These are phyloP conservation scores for Lepidurus apus DNA, from an alignment of 1,140 invertebrate species.

Conservation along the genomic window DNA sequence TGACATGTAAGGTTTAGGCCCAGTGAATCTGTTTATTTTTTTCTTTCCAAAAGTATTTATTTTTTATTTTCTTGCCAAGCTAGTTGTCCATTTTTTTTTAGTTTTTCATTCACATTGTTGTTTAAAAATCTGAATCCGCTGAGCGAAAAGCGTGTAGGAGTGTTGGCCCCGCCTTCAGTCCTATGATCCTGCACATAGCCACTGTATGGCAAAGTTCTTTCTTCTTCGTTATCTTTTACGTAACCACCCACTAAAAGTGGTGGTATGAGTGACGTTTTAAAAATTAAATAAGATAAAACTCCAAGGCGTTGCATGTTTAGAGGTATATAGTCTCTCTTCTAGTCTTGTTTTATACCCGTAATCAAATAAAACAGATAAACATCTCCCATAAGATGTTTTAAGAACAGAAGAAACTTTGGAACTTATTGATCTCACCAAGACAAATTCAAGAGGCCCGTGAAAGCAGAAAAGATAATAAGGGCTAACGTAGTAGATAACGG, in stretches of 20 bases:
- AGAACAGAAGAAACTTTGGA: slow-evolving; percentile 8
- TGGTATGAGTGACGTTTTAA: not conserved
- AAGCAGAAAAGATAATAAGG: not conserved
- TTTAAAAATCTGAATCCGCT: not conserved
- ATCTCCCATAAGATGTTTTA: too few relatives aligned
- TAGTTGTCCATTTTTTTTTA: too few relatives aligned
- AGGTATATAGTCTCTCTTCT: too few relatives aligned
- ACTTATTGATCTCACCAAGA: not conserved
- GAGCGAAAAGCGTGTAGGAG: not conserved
- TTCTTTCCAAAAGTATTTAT: too few relatives aligned
- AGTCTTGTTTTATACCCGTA: too few relatives aligned
- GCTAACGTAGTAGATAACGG: not conserved
- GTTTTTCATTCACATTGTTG: too few relatives aligned
- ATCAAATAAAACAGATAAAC: too few relatives aligned
- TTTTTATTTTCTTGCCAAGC: too few relatives aligned
- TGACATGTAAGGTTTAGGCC: too few relatives aligned
- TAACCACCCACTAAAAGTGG: not conserved
- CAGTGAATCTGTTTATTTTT: too few relatives aligned
- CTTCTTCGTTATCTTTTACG: not conserved
- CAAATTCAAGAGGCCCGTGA: not conserved
- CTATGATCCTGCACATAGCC: not conserved
- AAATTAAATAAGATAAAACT: not conserved
- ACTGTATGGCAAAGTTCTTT: not conserved
- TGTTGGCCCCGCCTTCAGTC: not conserved
- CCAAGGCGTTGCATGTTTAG: too few relatives aligned